Evolutionary conservation across 2,888 invertebrate genomes (phyloP).

Genomic region (Dasypolia templi): DNA sequence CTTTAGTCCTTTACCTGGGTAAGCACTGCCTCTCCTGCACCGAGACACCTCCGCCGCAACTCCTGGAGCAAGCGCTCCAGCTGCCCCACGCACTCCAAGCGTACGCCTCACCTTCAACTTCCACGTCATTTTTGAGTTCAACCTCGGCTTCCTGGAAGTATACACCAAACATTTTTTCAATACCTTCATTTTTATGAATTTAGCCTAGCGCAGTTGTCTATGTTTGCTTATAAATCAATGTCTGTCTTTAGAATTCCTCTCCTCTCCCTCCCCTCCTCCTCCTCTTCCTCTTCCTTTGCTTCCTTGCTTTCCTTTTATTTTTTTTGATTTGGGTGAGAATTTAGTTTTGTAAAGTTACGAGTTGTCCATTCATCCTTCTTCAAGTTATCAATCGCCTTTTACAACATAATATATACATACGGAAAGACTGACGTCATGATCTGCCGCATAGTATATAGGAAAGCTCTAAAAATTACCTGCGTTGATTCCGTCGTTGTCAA

Average conservation of each 20-base stretch:
- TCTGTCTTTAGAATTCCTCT: neutral
- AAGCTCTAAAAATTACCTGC: constrained; percentile 50
- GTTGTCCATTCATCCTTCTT: neutral
- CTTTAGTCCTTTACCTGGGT: constrained; percentile 76
- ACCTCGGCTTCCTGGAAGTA: constrained; percentile 51
- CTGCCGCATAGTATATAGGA: neutral
- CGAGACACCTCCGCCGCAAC: constrained; percentile 94
- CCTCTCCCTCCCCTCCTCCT: too few species aligned
- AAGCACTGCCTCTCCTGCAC: constrained; percentile 93
- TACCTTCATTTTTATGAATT: neutral
- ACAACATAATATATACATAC: neutral
- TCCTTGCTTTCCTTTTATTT: too few species aligned
- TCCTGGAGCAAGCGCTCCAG: constrained; percentile 93
- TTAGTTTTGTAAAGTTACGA: too few species aligned
- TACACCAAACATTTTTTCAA: neutral
- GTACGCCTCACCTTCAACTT: constrained; percentile 59
- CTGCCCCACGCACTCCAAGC: constrained; percentile 93
- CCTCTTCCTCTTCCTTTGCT: too few species aligned
- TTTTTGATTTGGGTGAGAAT: neutral
- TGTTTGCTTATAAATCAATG: neutral
- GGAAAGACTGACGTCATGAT: neutral
- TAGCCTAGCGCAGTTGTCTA: neutral
- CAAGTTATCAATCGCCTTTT: neutral
- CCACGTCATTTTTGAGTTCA: constrained; percentile 26
- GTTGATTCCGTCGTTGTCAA: constrained; percentile 70